These are phyloP conservation scores for Aurelia aurita DNA, from an alignment of 30 jellyfish, hydroid and myxozoan genomes.

Conservation along the genomic window DNA sequence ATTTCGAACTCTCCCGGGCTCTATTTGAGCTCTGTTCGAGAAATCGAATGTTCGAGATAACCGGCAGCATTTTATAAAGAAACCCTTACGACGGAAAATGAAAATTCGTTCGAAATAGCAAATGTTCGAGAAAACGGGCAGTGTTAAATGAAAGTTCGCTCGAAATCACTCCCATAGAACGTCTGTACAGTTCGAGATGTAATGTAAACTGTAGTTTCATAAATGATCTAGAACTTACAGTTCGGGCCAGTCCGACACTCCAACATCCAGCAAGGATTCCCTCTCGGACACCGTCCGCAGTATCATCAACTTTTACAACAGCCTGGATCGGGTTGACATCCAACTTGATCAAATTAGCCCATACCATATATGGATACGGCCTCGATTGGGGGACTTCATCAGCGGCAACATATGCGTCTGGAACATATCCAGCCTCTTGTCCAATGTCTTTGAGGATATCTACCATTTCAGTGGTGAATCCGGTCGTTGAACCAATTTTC, in stretches of 20 bases:
- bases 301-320: constrained; percentile 93
- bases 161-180: too few species aligned
- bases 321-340: constrained; percentile 97
- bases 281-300: constrained; percentile 97
- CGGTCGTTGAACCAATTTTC: constrained; percentile 95
- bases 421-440: constrained; percentile 86
- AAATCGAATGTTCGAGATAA: too few species aligned
- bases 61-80: too few species aligned
- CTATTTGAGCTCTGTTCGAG: too few species aligned
- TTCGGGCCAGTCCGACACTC: constrained; percentile 97
- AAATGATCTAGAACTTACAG: constrained; percentile 55
- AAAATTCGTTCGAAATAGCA: too few species aligned
- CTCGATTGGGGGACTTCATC: constrained; percentile 98
- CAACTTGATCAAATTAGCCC: constrained; percentile 85
- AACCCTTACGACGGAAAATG: too few species aligned
- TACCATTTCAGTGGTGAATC: constrained; percentile 89
- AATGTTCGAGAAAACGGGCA: too few species aligned
- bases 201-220: too few species aligned
- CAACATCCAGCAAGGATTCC: constrained; percentile 97
- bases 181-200: too few species aligned
- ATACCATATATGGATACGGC: constrained; percentile 96
- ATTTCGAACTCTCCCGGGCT: too few species aligned
- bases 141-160: too few species aligned
- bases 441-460: constrained; percentile 76
- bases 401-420: constrained; percentile 93